Conservation (phyloP, 1,140 invertebrate genomes). For the Chelonus insularis region DNA sequence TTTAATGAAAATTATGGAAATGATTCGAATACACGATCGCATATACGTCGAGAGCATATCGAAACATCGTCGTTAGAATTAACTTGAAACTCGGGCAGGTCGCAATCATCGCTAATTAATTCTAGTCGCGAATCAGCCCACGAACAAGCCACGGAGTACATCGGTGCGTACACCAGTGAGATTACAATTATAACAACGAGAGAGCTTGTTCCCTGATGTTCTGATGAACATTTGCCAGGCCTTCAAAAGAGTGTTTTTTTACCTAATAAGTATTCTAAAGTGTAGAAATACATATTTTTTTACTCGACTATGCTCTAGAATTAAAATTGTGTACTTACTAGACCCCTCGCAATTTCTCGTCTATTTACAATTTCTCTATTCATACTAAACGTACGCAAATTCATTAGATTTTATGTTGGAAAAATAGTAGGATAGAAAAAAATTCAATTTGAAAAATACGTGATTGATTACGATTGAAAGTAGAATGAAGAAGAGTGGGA, state of each 20-base stretch:
- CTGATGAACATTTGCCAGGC: background rate
- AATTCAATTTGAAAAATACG: too few species aligned
- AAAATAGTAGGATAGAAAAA: too few species aligned
- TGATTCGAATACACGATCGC: background rate
- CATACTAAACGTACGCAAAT: too few species aligned
- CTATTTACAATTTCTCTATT: too few species aligned
- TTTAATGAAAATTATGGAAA: background rate
- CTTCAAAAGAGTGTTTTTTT: background rate
- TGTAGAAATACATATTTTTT: background rate
- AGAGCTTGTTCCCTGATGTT: background rate
- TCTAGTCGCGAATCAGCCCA: conserved; percentile 25
- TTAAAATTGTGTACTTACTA: too few species aligned
- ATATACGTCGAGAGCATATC: conserved; percentile 23
- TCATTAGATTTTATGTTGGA: too few species aligned
- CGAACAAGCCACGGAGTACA: conserved; percentile 25
- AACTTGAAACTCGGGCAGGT: conserved; percentile 14
- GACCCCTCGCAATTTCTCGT: background rate
- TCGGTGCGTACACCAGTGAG: conserved; percentile 22
- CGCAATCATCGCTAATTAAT: conserved; percentile 34
- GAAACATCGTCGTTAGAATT: conserved; percentile 20
- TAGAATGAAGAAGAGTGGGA: too few species aligned
- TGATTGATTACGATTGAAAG: too few species aligned
- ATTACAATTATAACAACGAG: conserved; percentile 29
- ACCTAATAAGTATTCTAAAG: conserved; percentile 1
- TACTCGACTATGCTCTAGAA: too few species aligned